Evolutionary conservation across 2,888 invertebrate genomes (phyloP).

Genomic region (Zaprionus bogoriensis): DNA sequence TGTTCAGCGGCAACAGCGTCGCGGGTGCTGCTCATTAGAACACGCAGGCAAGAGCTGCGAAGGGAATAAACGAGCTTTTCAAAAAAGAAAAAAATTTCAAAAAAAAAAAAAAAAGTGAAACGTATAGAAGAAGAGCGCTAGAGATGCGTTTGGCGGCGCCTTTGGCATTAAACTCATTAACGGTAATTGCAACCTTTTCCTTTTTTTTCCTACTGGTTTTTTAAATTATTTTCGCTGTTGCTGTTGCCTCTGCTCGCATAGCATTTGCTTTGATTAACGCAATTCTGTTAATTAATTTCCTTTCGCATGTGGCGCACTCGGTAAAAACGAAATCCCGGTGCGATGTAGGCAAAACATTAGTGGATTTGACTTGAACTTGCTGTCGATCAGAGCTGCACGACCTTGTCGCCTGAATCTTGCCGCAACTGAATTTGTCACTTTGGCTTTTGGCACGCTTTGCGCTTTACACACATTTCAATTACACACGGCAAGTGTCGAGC

Average conservation of each 20-base stretch:
- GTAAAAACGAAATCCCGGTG: neutral
- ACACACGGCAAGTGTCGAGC: constrained; percentile 28
- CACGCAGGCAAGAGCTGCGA: constrained; percentile 7
- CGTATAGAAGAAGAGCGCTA: constrained; percentile 19
- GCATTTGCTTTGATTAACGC: constrained; percentile 42
- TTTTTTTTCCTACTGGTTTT: constrained; percentile 2
- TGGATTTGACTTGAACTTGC: constrained; percentile 33
- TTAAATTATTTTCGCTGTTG: constrained; percentile 4
- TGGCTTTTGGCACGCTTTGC: too few relatives aligned
- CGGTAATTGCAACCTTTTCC: constrained; percentile 77
- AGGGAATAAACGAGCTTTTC: neutral
- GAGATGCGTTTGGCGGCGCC: constrained; percentile 61
- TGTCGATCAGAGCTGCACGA: constrained; percentile 64
- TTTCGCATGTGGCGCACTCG: constrained; percentile 52
- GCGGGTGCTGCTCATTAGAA: constrained; percentile 61
- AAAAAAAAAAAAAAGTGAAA: neutral
- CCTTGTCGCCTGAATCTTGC: constrained; percentile 40
- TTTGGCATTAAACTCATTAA: constrained; percentile 79
- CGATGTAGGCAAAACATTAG: constrained; percentile 42
- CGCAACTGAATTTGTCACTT: constrained; percentile 53
- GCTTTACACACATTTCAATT: constrained; percentile 70
- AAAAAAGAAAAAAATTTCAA: neutral
- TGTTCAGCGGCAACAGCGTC: constrained; percentile 39
- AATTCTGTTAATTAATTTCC: constrained; percentile 79
- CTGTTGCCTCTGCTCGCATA: constrained; percentile 5